These are phyloP conservation scores for Aythya baeri DNA, from an alignment of 2,113 vertebrate genomes.

Conservation along the genomic window DNA sequence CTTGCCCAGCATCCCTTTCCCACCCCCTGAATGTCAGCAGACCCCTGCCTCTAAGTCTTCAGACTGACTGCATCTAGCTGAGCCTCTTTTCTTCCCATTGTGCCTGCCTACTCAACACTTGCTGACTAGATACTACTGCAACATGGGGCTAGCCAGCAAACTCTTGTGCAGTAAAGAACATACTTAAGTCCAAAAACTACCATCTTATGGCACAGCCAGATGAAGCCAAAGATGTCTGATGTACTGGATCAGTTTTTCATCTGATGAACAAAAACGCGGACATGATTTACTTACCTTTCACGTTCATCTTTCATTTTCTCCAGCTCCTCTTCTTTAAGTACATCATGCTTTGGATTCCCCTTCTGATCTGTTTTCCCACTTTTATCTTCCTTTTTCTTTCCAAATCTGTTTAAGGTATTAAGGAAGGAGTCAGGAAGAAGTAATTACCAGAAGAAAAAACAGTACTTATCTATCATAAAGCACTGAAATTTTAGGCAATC, in stretches of 20 bases:
- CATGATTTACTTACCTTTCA: conserved; percentile 72
- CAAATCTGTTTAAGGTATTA: conserved; percentile 82
- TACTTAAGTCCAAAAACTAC: background rate
- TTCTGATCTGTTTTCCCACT: conserved; percentile 84
- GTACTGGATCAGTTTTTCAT: background rate
- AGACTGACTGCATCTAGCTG: background rate
- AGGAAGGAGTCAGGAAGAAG: conserved; percentile 17
- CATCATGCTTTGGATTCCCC: conserved; percentile 73
- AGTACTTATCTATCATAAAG: background rate
- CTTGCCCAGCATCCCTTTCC: background rate
- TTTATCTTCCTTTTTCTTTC: conserved; percentile 94
- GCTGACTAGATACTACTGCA: background rate
- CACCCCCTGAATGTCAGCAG: background rate
- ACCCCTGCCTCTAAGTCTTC: background rate
- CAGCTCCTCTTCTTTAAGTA: conserved; percentile 85
- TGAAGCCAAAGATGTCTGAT: background rate
- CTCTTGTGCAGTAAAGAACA: background rate
- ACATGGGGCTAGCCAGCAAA: background rate
- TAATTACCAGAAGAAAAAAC: background rate
- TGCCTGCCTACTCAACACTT: background rate
- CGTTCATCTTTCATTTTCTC: conserved; percentile 89
- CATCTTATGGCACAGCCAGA: background rate
- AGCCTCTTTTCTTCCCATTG: background rate
- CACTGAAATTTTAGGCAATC: background rate
- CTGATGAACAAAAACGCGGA: background rate